Base-by-base conservation (phyloP, 2,797 vertebrate genomes). In the Melanotaenia boesemani region DNA sequence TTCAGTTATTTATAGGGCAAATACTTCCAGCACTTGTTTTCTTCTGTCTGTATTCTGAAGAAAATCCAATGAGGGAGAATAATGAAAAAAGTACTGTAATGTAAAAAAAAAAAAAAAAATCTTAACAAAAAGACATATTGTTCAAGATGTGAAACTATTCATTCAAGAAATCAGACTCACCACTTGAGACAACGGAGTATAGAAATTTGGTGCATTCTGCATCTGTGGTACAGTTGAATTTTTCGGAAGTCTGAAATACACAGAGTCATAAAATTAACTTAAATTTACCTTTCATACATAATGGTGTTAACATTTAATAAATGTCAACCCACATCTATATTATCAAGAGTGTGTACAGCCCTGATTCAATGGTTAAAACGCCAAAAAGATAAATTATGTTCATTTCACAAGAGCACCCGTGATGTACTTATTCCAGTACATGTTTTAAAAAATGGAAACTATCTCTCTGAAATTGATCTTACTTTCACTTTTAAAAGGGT, bases 81-180 rank as follows among this genome's bases (percentile, higher is more conserved):
- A 6, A 20, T 18, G 5, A 6, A 2, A 16, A 46, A 46, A 46
- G 6, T 5, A 16, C 41, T 44, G 41, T 16, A 5, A 5, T 44
- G 15, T 13, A 1, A 26, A 26, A 26, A 26, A 12, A 13, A 4
- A 39, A 1, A 12, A 13, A 4, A 39, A 39, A 39, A 39, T 39
- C 10, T 39, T 39, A 1, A 44, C 2, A 44, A 44, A 39, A 30
- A 56, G n/a, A n/a, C 3, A 16, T n/a, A 15, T 16, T 15, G 22
- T 52, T 52, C 50, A 56, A 2, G 11, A 13, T 30, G 13, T 48
- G 7, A 48, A 20, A 48, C 7, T 8, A n/a, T 34, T 34, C 4
- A 26, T 13, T 26, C 1, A 63, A 56, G 3, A 71, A n/a, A n/a
- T 44, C 7, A 26, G 13, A 81, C 91, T 91, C 69, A 93, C 94